Conservation (phyloP, 2,113 vertebrate species). For the Synodontis membranacea region DNA sequence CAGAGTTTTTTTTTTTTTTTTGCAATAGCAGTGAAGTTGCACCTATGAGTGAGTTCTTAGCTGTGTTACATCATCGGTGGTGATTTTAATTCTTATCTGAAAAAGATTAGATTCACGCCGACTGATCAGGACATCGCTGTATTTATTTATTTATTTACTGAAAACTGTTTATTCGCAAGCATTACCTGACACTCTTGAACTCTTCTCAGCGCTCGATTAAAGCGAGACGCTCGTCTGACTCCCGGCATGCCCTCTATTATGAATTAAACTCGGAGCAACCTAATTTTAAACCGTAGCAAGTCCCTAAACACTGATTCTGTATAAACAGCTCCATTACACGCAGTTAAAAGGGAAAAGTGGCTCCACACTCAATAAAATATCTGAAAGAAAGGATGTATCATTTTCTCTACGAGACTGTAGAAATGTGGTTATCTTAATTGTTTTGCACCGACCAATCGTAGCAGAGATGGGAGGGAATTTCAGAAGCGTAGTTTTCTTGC, state of each 20-base stretch:
- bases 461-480: neutral
- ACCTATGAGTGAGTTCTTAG: neutral
- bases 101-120: no score
- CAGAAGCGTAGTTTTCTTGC: neutral
- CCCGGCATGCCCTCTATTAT: neutral
- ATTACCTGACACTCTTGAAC: neutral
- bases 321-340: neutral
- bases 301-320: neutral
- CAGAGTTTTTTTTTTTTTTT: neutral
- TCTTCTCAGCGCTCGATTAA: conserved; percentile 18
- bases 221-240: neutral
- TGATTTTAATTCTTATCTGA: neutral
- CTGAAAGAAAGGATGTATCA: neutral
- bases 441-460: neutral
- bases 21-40: neutral
- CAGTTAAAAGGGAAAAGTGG: neutral
- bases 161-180: neutral
- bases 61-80: neutral
- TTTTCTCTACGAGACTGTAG: neutral
- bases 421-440: neutral
- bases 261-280: neutral
- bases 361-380: neutral
- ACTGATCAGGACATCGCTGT: no score
- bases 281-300: neutral
- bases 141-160: no score